Evolutionary conservation across 1,140 invertebrate genomes (phyloP).

Genomic region (Neelides sp.): DNA sequence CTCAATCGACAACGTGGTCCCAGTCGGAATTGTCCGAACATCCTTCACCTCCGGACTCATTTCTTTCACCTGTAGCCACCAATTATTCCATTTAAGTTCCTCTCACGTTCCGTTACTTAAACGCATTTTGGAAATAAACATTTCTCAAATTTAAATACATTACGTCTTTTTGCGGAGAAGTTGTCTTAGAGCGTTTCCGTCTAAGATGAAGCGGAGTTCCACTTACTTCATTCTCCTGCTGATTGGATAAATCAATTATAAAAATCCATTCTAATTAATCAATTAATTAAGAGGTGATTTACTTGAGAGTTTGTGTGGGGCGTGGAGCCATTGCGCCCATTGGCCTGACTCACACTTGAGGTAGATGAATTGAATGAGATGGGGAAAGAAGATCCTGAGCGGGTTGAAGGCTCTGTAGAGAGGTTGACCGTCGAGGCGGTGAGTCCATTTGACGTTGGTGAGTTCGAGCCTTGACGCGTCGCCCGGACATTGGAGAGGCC

Average conservation of each 20-base stretch:
- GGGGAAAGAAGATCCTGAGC: too few relatives aligned
- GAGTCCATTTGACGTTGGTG: too few relatives aligned
- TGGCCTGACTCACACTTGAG: too few relatives aligned
- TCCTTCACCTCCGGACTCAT: constrained; percentile 3
- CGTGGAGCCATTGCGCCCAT: too few relatives aligned
- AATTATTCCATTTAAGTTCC: background rate
- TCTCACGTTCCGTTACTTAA: background rate
- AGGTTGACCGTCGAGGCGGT: too few relatives aligned
- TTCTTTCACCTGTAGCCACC: constrained; percentile 8
- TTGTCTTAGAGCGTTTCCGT: constrained; percentile 15
- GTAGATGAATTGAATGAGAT: too few relatives aligned
- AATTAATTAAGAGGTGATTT: too few relatives aligned
- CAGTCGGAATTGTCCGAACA: too few relatives aligned
- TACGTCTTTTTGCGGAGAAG: constrained; percentile 21
- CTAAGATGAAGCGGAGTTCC: constrained; percentile 17
- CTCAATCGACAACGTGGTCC: background rate
- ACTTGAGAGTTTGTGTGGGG: too few relatives aligned
- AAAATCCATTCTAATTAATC: too few relatives aligned
- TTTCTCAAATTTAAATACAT: background rate
- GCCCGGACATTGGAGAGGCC: constrained; percentile 36
- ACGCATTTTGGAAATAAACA: constrained; percentile 1
- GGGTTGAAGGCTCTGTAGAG: too few relatives aligned
- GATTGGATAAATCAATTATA: background rate
- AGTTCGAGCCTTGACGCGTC: constrained; percentile 31
- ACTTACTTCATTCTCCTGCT: background rate